These are phyloP conservation scores for Coelogynopora nodosa DNA, from an alignment of 2,888 invertebrate species.

Conservation along the genomic window DNA sequence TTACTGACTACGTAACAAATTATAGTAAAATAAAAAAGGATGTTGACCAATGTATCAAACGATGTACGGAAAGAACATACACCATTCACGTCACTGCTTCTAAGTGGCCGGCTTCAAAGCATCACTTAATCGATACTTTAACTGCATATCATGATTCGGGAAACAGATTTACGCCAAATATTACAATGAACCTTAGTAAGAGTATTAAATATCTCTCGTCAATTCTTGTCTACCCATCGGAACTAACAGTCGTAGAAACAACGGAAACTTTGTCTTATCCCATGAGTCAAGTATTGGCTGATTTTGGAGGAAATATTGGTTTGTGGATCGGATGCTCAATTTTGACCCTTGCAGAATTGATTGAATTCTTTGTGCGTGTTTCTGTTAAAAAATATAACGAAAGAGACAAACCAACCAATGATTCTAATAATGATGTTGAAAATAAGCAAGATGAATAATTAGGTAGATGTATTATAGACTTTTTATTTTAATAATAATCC, in stretches of 20 bases:
- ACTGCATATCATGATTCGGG: background rate
- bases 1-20: background rate
- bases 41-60: background rate
- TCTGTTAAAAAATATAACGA: background rate
- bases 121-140: background rate
- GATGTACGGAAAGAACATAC: background rate
- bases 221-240: background rate
- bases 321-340: background rate
- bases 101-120: background rate
- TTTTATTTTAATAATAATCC: too few relatives aligned
- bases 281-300: background rate
- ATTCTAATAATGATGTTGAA: background rate
- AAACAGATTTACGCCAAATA: background rate
- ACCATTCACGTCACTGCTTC: background rate
- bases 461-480: too few relatives aligned
- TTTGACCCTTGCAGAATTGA: background rate
- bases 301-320: background rate
- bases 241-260: background rate
- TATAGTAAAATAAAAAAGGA: background rate
- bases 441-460: background rate
- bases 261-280: background rate
- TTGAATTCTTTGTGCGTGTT: background rate
- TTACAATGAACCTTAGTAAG: background rate
- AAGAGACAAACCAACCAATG: background rate
- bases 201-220: background rate